Conservation (phyloP, 2,797 vertebrate genomes). For the Decapterus maruadsi region DNA sequence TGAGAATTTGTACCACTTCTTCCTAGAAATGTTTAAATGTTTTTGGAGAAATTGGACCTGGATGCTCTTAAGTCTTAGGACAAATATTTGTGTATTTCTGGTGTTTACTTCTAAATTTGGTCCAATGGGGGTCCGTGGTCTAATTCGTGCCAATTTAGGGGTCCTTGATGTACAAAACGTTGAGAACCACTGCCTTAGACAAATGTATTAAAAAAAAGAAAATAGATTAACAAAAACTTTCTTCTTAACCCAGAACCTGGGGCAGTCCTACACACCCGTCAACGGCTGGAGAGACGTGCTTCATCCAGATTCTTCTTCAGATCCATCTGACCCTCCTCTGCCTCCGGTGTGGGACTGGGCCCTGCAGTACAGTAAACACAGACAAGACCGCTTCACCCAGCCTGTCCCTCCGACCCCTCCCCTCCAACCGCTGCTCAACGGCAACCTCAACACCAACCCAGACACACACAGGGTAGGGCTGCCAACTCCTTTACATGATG, state of each 20-base stretch:
- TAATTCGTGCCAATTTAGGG: no score
- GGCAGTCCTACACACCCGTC: conserved; percentile 85
- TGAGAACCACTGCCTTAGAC: no score
- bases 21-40: no score
- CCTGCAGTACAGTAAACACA: conserved; percentile 87
- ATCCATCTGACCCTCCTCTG: conserved; percentile 78
- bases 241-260: conserved; percentile 71
- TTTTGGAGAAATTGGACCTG: no score
- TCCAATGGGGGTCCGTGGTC: no score
- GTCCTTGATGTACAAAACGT: no score
- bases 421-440: conserved; percentile 78
- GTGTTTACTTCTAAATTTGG: no score
- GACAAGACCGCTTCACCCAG: conserved; percentile 86
- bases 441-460: conserved; percentile 85
- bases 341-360: conserved; percentile 93
- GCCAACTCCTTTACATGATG: background rate
- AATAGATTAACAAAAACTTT: background rate
- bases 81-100: no score
- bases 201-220: no score
- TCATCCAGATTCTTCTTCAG: conserved; percentile 76
- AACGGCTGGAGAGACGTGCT: conserved; percentile 83
- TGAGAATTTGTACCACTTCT: no score
- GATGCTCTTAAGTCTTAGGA: no score
- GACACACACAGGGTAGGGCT: conserved; percentile 77
- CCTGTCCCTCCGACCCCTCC: conserved; percentile 71